Evolutionary conservation across 2,113 vertebrate species (phyloP).

Genomic region (Dromiciops gliroides): DNA sequence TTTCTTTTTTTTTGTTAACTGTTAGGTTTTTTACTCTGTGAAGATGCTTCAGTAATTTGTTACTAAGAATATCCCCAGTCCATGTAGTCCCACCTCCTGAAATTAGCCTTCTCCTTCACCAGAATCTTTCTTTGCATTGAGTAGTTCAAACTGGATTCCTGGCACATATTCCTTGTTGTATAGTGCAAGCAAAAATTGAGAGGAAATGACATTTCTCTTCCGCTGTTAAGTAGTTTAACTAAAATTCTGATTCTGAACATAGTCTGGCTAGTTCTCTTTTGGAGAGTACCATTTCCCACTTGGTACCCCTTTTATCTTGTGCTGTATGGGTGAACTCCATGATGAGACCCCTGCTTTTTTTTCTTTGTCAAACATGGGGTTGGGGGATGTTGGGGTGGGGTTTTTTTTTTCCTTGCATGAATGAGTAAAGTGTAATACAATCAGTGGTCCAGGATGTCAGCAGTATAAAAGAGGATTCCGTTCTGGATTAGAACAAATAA

Average conservation of each 20-base stretch:
- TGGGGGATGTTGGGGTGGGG: conserved; percentile 65
- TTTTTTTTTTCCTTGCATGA: conserved; percentile 66
- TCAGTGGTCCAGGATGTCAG: conserved; percentile 70
- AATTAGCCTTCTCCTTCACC: conserved; percentile 63
- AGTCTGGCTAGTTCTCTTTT: conserved; percentile 69
- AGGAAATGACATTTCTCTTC: conserved; percentile 70
- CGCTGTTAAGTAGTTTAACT: conserved; percentile 66
- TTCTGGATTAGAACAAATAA: conserved; percentile 75
- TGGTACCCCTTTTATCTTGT: not conserved
- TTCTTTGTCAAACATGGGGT: conserved; percentile 50
- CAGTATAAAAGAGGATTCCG: conserved; percentile 70
- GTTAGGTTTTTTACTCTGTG: conserved; percentile 77
- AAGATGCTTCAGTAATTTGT: conserved; percentile 75
- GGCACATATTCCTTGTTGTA: conserved; percentile 59
- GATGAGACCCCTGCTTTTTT: conserved; percentile 29
- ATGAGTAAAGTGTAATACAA: conserved; percentile 71
- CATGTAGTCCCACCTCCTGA: conserved; percentile 68
- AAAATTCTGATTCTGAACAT: conserved; percentile 56
- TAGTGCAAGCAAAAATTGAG: conserved; percentile 64
- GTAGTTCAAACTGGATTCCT: conserved; percentile 65
- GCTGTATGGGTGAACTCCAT: conserved; percentile 43
- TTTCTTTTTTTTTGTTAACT: too few relatives aligned
- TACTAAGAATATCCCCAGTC: conserved; percentile 71
- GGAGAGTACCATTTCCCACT: conserved; percentile 59
- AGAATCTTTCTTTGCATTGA: conserved; percentile 62